These are phyloP conservation scores for Actinopyga echinites DNA, from an alignment of 53 echinoderm and acorn worm species.

Conservation along the genomic window DNA sequence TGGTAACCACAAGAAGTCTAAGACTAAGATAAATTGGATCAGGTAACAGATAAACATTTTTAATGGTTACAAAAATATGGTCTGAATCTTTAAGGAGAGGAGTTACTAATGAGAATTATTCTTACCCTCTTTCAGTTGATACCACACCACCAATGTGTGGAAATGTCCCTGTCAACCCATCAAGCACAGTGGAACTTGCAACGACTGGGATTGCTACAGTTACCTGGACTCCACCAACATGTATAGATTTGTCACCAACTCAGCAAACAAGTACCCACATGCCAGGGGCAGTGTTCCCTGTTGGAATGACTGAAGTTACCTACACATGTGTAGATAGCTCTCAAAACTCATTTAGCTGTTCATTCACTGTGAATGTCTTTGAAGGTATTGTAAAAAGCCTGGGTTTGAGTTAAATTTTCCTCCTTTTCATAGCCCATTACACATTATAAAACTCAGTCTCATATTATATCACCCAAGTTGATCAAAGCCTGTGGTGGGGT, in stretches of 20 bases:
- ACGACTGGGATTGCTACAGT: constrained; percentile 3
- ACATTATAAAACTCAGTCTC: too few species aligned
- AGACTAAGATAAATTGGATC: too few species aligned
- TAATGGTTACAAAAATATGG: too few species aligned
- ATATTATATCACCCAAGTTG: too few species aligned
- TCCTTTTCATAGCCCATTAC: too few species aligned
- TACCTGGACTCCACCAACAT: constrained; percentile 51
- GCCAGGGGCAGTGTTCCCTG: background rate
- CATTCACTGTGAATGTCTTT: constrained; percentile 65
- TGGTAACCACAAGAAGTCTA: too few species aligned
- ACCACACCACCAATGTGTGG: constrained; percentile 18
- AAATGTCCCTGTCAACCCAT: constrained; percentile 4
- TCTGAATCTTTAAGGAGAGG: too few species aligned
- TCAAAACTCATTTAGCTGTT: constrained; percentile 52
- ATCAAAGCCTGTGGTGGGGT: too few species aligned
- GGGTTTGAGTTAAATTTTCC: too few species aligned
- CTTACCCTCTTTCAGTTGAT: background rate
- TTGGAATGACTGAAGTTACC: constrained; percentile 28
- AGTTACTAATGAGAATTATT: too few species aligned
- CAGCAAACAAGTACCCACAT: background rate
- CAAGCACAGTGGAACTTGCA: constrained; percentile 6
- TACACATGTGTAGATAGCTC: constrained; percentile 63
- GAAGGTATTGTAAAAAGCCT: constrained; percentile 18
- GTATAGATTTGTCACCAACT: constrained; percentile 60
- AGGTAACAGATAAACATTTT: too few species aligned